Base-by-base conservation (phyloP, 2,113 vertebrate species). In the Cygnus buccinator region DNA sequence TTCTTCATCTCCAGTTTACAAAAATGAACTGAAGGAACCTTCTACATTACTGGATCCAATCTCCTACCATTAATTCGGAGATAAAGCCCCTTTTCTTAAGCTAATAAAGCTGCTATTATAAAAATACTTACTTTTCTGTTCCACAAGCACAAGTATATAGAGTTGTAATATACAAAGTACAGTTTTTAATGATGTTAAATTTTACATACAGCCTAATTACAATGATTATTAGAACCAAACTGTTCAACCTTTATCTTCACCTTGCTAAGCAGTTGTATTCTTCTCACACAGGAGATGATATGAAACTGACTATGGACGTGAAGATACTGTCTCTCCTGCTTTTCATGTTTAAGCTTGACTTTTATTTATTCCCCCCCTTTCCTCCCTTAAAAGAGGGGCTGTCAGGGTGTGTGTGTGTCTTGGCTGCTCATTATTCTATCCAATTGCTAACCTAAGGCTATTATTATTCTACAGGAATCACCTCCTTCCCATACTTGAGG, bases 341-440 rank as follows among this genome's bases (percentile, higher is more conserved):
- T 22, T 39, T 77, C 23, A 41, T 50, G 17, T 57, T 81, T 39
- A 26, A 72, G 9, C 41, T 21, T 31, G 7, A 14, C 8, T 21
- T 67, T 72, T 43, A 50, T 52, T 52, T 4, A 28, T 63, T 65
- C 46, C 46, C 46, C 46, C 46, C 10, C 20, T 65, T 29, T 17
- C 28, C 26, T 11, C 16, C 43, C 39, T 35, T 31, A 79, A 52
- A 35, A 84, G 52, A 87, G 39, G 37, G 62, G 39, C 28, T 39
- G 26, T 9, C 13, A 8, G 26, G 26, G 39, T 13, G 39, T 16
- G 37, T 17, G 68, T 81, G 92, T 92, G 29, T 19, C 26, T 17
- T 26, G 44, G 18, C 63, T 63, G 59, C 43, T 71, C 0, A 0
- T 11, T 65, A 2, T 39, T 83, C 58, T 31, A 52, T 12, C 31